Percentiles rank a stretch among this genome's conserved stretches.
These are phyloP conservation scores for Sesia bembeciformis DNA, from an alignment of 2,888 invertebrate species.

Conservation along the genomic window DNA sequence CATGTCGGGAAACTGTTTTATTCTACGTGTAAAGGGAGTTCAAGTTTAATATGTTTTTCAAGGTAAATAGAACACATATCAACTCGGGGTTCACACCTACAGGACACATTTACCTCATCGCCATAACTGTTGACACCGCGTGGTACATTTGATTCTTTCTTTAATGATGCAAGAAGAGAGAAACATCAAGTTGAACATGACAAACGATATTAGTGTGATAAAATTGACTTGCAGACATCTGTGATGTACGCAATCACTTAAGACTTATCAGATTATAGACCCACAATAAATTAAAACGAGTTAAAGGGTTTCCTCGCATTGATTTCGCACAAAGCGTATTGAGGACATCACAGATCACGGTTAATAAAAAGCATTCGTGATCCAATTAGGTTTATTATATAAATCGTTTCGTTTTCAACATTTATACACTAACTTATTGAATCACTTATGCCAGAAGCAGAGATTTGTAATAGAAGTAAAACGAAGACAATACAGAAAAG, in stretches of 20 bases:
- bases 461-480: too few species aligned
- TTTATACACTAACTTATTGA: too few species aligned
- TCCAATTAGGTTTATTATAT: slow-evolving; percentile 11
- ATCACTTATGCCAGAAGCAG: too few species aligned
- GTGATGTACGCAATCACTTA: slow-evolving; percentile 20
- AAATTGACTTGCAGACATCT: slow-evolving; percentile 23
- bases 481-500: too few species aligned
- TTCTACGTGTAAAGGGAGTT: not conserved
- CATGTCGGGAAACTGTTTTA: not conserved
- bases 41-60: not conserved
- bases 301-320: slow-evolving; percentile 12
- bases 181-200: slow-evolving; percentile 70
- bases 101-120: slow-evolving; percentile 85
- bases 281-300: slow-evolving; percentile 8
- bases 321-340: not conserved
- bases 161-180: slow-evolving; percentile 76
- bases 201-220: slow-evolving; percentile 1
- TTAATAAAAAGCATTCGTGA: slow-evolving; percentile 20
- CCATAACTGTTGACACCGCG: slow-evolving; percentile 94
- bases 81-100: slow-evolving; percentile 57
- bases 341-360: slow-evolving; percentile 34
- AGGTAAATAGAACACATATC: slow-evolving; percentile 25
- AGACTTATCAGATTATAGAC: slow-evolving; percentile 6
- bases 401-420: too few species aligned
- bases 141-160: slow-evolving; percentile 96